Evolutionary conservation across 2,888 invertebrate species (phyloP).

Genomic region (Athripsodes cinereus): DNA sequence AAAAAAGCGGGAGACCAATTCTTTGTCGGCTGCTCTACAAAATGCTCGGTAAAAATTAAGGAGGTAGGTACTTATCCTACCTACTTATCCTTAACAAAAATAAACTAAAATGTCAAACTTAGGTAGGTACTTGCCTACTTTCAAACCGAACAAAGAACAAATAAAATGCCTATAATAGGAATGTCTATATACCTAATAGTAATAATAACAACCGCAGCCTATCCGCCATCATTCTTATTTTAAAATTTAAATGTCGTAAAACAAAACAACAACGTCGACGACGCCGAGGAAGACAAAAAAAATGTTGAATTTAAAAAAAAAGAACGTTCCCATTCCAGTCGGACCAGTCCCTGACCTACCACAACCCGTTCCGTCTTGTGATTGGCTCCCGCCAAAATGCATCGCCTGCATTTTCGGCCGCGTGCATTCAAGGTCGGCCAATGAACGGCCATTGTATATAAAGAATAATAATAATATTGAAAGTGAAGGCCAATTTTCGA

Average conservation of each 20-base stretch:
- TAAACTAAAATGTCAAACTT: too few species aligned
- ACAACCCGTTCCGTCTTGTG: constrained; percentile 1
- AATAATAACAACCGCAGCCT: background rate
- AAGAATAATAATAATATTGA: constrained; percentile 2
- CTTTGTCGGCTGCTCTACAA: too few species aligned
- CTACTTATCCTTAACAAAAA: too few species aligned
- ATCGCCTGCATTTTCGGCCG: constrained; percentile 12
- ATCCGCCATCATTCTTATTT: background rate
- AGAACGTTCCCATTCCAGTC: background rate
- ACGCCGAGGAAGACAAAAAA: background rate
- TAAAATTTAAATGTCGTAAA: background rate
- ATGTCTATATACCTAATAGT: background rate
- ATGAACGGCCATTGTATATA: constrained; percentile 4
- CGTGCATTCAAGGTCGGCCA: constrained; percentile 14
- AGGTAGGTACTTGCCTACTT: too few species aligned
- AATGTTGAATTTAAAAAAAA: background rate
- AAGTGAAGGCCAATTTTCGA: constrained; percentile 10
- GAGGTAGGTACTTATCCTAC: too few species aligned
- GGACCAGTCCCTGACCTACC: constrained; percentile 8
- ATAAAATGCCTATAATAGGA: too few species aligned
- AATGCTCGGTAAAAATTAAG: too few species aligned
- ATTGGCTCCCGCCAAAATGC: constrained; percentile 9
- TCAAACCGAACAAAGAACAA: too few species aligned
- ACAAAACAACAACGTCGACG: too few species aligned
- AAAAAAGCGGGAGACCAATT: too few species aligned